Conservation (phyloP, 1,140 invertebrate species). For the Pinna nobilis region DNA sequence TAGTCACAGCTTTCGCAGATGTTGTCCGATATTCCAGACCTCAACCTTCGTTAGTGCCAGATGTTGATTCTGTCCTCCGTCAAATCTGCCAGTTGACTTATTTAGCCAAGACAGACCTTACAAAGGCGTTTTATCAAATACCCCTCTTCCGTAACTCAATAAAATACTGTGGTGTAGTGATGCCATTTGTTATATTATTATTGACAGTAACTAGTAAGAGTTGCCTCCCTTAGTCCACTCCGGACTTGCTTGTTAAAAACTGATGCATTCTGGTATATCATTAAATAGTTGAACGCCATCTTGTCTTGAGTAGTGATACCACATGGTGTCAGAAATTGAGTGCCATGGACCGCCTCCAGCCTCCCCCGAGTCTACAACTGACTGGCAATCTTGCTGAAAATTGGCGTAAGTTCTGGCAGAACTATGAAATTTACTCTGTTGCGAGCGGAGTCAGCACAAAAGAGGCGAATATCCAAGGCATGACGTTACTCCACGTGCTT, state of each 20-base stretch:
- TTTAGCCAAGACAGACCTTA: conserved; percentile 38
- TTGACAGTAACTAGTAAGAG: too few relatives aligned
- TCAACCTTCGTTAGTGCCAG: conserved; percentile 34
- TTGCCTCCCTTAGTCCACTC: too few relatives aligned
- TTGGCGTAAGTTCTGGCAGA: not conserved
- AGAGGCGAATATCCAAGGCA: conserved; percentile 2
- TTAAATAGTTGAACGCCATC: too few relatives aligned
- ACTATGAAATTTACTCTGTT: conserved; percentile 6
- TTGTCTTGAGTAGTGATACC: too few relatives aligned
- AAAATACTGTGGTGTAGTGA: conserved; percentile 46
- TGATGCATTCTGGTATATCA: too few relatives aligned
- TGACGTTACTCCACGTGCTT: conserved; percentile 9
- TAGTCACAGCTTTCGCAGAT: too few relatives aligned
- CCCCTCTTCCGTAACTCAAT: conserved; percentile 37
- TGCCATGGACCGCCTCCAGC: not conserved
- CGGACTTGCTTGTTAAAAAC: too few relatives aligned
- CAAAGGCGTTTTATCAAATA: conserved; percentile 47
- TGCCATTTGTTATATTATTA: too few relatives aligned
- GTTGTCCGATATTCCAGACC: conserved; percentile 40
- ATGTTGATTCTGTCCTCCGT: conserved; percentile 38
- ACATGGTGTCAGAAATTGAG: too few relatives aligned
- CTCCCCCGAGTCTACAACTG: not conserved
- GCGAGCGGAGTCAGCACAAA: conserved; percentile 4
- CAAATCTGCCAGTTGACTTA: conserved; percentile 44
- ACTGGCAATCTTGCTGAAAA: not conserved